Percentiles rank a stretch among this genome's conserved stretches.
phyloP scores from a whole-genome alignment of 2,797 vertebrate species.

The Sebastes trivittatus region DNA sequence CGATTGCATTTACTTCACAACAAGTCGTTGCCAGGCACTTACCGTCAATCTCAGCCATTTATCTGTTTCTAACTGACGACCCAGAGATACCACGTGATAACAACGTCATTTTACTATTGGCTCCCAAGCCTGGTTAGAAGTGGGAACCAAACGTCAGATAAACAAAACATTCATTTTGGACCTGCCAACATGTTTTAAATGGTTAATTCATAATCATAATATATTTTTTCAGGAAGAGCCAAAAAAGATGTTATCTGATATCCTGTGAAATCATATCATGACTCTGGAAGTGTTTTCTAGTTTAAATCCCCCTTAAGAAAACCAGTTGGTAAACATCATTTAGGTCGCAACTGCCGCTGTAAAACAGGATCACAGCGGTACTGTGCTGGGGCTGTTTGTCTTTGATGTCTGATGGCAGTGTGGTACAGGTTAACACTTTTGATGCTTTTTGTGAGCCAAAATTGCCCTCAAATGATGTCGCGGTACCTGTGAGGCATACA shows the following conservation, averaged over 20 bases:
- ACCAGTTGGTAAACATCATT: background rate
- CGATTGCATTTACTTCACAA: no score
- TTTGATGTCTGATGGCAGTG: slow-evolving; percentile 17
- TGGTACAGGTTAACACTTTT: slow-evolving; percentile 3
- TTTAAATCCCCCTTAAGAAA: background rate
- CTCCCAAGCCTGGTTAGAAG: no score
- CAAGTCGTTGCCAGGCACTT: no score
- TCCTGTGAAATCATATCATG: background rate
- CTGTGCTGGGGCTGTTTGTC: background rate
- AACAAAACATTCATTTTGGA: no score
- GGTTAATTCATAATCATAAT: background rate
- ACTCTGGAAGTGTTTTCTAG: background rate
- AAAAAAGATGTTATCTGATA: no score
- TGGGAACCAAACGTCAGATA: no score
- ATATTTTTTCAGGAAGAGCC: no score
- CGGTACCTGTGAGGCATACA: slow-evolving; percentile 7
- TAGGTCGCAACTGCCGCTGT: background rate
- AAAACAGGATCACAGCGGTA: background rate
- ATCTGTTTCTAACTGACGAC: no score
- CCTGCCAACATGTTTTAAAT: background rate
- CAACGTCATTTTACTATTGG: no score
- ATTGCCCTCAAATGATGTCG: slow-evolving; percentile 33
- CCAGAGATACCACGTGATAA: no score
- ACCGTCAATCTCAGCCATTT: no score
- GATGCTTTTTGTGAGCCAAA: slow-evolving; percentile 15